These are phyloP conservation scores for Aelia acuminata DNA, from an alignment of 2,888 invertebrate species.

Conservation along the genomic window DNA sequence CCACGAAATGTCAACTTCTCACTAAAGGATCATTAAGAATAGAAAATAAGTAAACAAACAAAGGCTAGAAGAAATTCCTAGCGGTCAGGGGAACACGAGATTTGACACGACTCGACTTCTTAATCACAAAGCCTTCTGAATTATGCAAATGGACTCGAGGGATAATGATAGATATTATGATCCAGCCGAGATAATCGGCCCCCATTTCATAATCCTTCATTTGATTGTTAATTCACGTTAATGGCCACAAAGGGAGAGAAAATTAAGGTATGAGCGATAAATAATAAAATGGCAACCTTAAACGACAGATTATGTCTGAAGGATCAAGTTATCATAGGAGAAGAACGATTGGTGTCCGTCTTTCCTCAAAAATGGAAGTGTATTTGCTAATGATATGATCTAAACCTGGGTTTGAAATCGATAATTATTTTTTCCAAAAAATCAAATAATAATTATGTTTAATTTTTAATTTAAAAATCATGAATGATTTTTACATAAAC, in stretches of 20 bases:
- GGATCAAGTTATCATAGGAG: background rate
- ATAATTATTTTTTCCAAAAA: too few species aligned
- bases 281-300: slow-evolving; percentile 10
- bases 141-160: slow-evolving; percentile 26
- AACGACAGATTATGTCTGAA: background rate
- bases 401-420: too few species aligned
- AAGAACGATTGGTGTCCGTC: background rate
- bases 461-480: too few species aligned
- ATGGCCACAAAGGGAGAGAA: background rate
- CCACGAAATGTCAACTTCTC: background rate
- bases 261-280: background rate
- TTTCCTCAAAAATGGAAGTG: too few species aligned
- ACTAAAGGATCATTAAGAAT: background rate
- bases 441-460: too few species aligned
- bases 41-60: slow-evolving; percentile 1
- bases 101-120: slow-evolving; percentile 25
- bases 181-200: background rate
- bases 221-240: slow-evolving; percentile 28
- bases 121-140: slow-evolving; percentile 24
- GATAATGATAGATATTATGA: slow-evolving; percentile 29
- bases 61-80: background rate
- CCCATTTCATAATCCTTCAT: slow-evolving; percentile 15
- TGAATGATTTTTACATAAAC: too few species aligned
- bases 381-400: too few species aligned
- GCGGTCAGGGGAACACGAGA: background rate